Percentiles rank a stretch among this genome's conserved stretches.
phyloP scores from a whole-genome alignment of 2,113 vertebrate species.

The Nibea albiflora region DNA sequence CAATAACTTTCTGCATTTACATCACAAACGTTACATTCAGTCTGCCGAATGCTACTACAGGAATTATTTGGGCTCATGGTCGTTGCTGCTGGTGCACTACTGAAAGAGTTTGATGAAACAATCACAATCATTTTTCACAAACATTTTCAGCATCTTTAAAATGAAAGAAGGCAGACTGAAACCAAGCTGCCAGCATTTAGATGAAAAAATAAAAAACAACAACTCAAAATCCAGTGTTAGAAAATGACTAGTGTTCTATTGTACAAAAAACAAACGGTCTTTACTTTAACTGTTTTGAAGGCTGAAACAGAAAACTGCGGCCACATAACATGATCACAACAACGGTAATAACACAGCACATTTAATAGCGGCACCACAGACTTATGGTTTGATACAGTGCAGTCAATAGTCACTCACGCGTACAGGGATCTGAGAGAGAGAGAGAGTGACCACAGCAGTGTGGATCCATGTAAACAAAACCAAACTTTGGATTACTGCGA shows the following conservation, averaged over 20 bases:
- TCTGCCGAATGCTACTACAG: neutral
- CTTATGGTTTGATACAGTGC: neutral
- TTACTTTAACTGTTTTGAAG: neutral
- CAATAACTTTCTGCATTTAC: neutral
- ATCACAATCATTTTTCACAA: slow-evolving; percentile 1
- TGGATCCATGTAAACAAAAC: slow-evolving; percentile 20
- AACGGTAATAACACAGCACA: neutral
- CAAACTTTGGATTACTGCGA: neutral
- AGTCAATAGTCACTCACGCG: neutral
- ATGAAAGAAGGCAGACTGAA: slow-evolving; percentile 40
- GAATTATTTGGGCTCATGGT: neutral
- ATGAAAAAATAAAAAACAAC: slow-evolving; percentile 2
- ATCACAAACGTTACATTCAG: slow-evolving; percentile 26
- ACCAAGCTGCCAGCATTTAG: slow-evolving; percentile 35
- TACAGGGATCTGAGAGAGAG: neutral
- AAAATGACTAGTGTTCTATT: slow-evolving; percentile 1
- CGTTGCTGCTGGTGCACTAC: slow-evolving; percentile 6
- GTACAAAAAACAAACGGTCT: neutral
- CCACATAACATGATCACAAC: neutral
- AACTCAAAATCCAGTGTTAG: slow-evolving; percentile 28
- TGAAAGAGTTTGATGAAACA: slow-evolving; percentile 5
- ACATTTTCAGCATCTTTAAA: slow-evolving; percentile 30
- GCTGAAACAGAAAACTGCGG: neutral
- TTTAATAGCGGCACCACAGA: neutral
- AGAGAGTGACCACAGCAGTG: neutral